Base-by-base conservation (phyloP, 2,888 invertebrate genomes). In the Tenodera sinensis region DNA sequence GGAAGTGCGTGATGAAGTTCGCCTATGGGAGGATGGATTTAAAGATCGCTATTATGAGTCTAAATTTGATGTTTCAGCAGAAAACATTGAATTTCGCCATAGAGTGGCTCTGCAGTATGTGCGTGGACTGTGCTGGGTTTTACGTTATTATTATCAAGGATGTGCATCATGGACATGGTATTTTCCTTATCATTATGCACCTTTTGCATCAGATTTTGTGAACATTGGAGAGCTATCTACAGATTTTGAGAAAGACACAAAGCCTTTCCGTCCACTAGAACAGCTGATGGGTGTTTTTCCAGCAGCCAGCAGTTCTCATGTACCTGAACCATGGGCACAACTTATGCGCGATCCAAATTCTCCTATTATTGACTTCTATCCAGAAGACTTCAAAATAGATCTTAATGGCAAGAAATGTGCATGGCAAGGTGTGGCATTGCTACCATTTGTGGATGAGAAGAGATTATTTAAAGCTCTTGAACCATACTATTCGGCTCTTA, bases 81-180 rank as follows among this genome's bases (percentile, higher is more conserved):
- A 96, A 27, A 96, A 98, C 93, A 92, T 96, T 81, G 97, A 96
- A 92, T 99, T 99, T 93, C 95, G 99, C 91, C 96, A 97, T 93
- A 96, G 96, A 91, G 99, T 99, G 83, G 98, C 98, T 3, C 94
- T 97, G 87, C 98, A 99, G 92, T 99, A 99, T 94, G 98, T 99
- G 4, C 95, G 97, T 88, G 99, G 99, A 0, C 95, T 99, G 87
- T 98, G 98, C 94, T 99, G 99, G 99, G 99, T 99, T 89, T 94
- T 99, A 47, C 96, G 97, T 91, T 99, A 99, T 94, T 99, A 99
- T 94, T 99, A 99, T 30, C 30, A 30, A 95, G 99, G 99, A 88
- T 99, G 99, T 94, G 98, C 98, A 81, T 98, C 98, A 28, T 99
- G 99, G 99, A 98, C 99, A 94, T 99, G 99, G 99, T 99, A 99